Conservation (phyloP, 2,797 vertebrate genomes). For the Pseudopleuronectes americanus region DNA sequence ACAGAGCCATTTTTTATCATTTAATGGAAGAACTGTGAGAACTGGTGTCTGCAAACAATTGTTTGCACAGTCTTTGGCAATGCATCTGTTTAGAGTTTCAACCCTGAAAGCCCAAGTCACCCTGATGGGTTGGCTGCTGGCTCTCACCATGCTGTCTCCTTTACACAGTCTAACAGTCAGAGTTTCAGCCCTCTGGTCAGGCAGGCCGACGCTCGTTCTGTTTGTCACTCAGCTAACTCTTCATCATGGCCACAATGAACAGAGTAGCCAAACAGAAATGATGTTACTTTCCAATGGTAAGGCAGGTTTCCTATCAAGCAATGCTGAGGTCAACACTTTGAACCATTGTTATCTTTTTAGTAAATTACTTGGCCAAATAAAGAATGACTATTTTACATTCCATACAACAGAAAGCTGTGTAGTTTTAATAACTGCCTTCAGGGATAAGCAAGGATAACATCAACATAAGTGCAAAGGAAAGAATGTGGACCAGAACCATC, state of each 20-base stretch:
- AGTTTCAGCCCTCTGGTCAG: no score
- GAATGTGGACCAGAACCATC: no score
- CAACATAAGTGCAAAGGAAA: no score
- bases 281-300: background rate
- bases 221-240: background rate
- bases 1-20: constrained; percentile 1
- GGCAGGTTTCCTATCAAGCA: no score
- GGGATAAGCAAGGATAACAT: no score
- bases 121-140: constrained; percentile 5
- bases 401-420: no score
- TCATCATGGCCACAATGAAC: background rate
- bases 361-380: no score
- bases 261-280: background rate
- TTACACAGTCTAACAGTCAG: constrained; percentile 3
- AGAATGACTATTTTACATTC: no score
- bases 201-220: background rate
- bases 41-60: constrained; percentile 34
- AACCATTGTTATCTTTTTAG: no score
- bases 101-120: constrained; percentile 12
- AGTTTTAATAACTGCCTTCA: no score
- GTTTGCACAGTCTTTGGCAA: constrained; percentile 19
- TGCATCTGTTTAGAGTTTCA: constrained; percentile 47
- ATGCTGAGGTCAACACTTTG: no score
- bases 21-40: constrained; percentile 8
- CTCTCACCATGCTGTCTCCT: constrained; percentile 19